These are phyloP conservation scores for Aquatica leii DNA, from an alignment of 2,888 invertebrate species.

Conservation along the genomic window DNA sequence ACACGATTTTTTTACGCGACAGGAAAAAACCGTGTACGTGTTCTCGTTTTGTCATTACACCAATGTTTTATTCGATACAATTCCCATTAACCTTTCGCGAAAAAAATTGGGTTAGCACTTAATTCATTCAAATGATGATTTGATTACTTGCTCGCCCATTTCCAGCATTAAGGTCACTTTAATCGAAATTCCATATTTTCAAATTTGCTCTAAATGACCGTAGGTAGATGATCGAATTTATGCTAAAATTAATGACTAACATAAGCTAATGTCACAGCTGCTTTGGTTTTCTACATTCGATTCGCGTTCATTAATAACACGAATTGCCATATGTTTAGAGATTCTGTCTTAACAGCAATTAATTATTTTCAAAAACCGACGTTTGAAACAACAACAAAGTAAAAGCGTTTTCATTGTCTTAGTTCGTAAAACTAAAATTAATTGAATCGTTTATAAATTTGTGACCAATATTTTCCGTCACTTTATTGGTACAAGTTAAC, in stretches of 20 bases:
- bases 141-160: not conserved
- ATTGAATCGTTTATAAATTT: too few species aligned
- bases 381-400: too few species aligned
- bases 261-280: slow-evolving; percentile 3
- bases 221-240: not conserved
- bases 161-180: not conserved
- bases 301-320: not conserved
- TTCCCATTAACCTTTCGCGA: not conserved
- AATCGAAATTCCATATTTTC: slow-evolving; percentile 5
- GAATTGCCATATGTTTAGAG: not conserved
- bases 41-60: slow-evolving; percentile 1
- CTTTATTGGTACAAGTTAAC: too few species aligned
- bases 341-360: not conserved
- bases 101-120: not conserved
- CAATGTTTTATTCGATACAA: too few species aligned
- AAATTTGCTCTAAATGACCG: not conserved
- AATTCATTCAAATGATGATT: slow-evolving; percentile 1
- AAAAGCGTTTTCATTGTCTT: too few species aligned
- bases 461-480: too few species aligned
- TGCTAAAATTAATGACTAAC: slow-evolving; percentile 1
- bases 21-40: not conserved
- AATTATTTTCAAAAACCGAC: not conserved
- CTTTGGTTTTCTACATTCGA: not conserved
- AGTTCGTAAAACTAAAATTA: too few species aligned
- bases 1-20: not conserved